Percentiles rank a stretch among this genome's conserved stretches.
These are phyloP conservation scores for Lepidothrix coronata DNA, from an alignment of 2,113 vertebrate genomes.

Conservation along the genomic window DNA sequence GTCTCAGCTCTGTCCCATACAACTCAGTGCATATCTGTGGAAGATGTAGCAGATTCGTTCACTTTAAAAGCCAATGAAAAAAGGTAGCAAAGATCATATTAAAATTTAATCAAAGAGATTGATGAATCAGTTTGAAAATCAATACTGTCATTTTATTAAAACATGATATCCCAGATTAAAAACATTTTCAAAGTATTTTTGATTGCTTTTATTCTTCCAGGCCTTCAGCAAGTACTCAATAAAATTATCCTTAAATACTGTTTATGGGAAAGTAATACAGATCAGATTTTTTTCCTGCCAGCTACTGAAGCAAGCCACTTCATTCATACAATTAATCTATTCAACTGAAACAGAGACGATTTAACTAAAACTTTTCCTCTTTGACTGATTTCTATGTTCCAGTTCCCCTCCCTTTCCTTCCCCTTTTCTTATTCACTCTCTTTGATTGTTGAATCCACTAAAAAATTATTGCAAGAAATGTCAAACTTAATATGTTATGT, in stretches of 20 bases:
- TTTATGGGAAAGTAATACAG: not conserved
- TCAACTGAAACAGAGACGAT: not conserved
- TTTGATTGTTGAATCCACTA: not conserved
- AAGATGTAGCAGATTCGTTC: not conserved
- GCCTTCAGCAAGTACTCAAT: not conserved
- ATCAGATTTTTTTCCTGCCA: not conserved
- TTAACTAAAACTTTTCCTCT: not conserved
- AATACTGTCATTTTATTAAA: not conserved
- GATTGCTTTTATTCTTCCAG: not conserved
- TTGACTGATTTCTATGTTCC: not conserved
- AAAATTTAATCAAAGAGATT: not conserved
- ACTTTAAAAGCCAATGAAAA: not conserved
- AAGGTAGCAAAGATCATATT: not conserved
- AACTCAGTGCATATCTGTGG: not conserved
- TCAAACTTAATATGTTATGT: not conserved
- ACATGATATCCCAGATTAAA: not conserved
- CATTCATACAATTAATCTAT: slow-evolving; percentile 3
- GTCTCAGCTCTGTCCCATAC: not conserved
- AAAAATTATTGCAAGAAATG: not conserved
- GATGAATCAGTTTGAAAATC: not conserved
- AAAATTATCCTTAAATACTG: not conserved
- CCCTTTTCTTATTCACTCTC: not conserved
- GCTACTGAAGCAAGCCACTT: not conserved
- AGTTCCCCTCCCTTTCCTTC: not conserved
- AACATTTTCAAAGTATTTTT: not conserved